phyloP scores from a whole-genome alignment of 2,797 vertebrate species.

The Carduelis carduelis region DNA sequence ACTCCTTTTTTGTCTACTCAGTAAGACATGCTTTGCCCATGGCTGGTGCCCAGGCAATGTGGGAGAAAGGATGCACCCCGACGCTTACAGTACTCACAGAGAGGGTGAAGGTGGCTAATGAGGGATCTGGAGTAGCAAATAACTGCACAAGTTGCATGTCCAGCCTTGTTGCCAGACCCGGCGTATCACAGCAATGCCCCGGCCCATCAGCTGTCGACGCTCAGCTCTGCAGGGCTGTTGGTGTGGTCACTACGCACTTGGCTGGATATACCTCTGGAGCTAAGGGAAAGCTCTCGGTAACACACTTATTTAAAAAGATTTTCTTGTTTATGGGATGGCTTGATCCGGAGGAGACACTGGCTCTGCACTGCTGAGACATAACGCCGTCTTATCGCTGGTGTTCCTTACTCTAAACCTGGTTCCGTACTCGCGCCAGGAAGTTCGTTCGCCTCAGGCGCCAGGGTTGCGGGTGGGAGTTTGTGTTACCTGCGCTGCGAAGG shows the following conservation, averaged over 20 bases:
- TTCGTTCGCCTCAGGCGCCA: neutral
- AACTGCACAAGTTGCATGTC: neutral
- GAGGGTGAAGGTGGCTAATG: neutral
- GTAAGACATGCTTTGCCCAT: neutral
- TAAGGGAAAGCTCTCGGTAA: neutral
- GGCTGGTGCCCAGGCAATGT: neutral
- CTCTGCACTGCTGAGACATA: neutral
- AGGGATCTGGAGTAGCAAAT: neutral
- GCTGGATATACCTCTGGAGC: neutral
- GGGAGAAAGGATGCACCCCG: neutral
- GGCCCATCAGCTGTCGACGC: neutral
- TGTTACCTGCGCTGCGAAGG: neutral
- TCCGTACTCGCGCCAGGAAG: too few species aligned
- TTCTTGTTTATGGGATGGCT: neutral
- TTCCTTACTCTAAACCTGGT: neutral
- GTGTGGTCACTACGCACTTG: neutral
- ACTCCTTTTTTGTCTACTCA: neutral
- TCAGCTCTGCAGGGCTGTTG: neutral
- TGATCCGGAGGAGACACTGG: neutral
- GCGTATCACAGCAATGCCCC: neutral
- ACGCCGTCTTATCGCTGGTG: accelerated
- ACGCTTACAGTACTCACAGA: accelerated
- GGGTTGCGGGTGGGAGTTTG: too few species aligned
- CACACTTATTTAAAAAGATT: neutral
- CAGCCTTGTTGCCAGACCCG: neutral